These are phyloP conservation scores for Pitangus sulphuratus DNA, from an alignment of 2,797 vertebrate genomes.

Conservation along the genomic window DNA sequence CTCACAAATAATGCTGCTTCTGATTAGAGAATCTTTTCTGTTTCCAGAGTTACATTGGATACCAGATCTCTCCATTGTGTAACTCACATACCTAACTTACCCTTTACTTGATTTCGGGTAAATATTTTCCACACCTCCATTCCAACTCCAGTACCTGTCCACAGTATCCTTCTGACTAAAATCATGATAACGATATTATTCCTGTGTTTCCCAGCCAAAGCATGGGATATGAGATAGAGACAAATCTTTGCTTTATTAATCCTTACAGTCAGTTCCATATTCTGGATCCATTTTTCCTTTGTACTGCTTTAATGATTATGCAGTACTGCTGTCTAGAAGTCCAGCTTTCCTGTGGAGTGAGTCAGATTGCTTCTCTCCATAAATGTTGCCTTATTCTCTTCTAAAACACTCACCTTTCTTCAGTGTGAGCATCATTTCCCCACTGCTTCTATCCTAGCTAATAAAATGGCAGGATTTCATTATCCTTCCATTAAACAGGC, in stretches of 20 bases:
- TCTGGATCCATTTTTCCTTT: slow-evolving; percentile 5
- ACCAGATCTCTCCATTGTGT: slow-evolving; percentile 16
- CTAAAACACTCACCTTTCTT: not conserved
- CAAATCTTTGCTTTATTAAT: slow-evolving; percentile 17
- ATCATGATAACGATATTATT: not conserved
- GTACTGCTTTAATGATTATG: not conserved
- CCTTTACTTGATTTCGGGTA: not conserved
- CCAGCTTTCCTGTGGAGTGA: not conserved
- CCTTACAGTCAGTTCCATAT: not conserved
- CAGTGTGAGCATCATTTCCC: not conserved
- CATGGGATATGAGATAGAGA: not conserved
- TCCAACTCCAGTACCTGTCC: not conserved
- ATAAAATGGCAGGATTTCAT: slow-evolving; percentile 1
- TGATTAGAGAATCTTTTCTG: slow-evolving; percentile 20
- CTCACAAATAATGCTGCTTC: not conserved
- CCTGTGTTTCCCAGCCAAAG: not conserved
- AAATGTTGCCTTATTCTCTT: not conserved
- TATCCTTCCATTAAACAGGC: not conserved
- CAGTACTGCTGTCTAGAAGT: not conserved
- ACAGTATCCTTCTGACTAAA: not conserved
- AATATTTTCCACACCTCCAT: not conserved
- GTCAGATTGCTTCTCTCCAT: not conserved
- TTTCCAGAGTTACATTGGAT: not conserved
- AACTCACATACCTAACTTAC: not conserved
- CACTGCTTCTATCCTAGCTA: not conserved